Conservation (phyloP, 2,113 vertebrate species). For the Merops nubicus region DNA sequence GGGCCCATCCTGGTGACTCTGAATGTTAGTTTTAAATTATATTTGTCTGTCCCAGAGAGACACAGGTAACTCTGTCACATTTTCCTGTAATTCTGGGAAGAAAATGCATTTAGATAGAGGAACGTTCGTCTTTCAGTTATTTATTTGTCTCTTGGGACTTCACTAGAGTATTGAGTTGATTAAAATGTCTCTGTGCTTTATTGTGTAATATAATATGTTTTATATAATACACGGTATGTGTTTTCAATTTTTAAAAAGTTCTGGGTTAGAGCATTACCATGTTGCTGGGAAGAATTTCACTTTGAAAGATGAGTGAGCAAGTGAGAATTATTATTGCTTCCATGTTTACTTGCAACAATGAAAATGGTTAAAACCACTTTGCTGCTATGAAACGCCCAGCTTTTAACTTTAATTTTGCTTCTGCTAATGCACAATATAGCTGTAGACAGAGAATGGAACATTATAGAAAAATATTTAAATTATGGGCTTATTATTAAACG, state of each 20-base stretch:
- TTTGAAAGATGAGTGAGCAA: constrained; percentile 54
- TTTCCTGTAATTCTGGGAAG: background rate
- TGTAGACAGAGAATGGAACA: background rate
- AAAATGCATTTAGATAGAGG: background rate
- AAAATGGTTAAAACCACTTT: constrained; percentile 59
- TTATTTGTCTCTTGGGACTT: background rate
- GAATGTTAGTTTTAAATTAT: background rate
- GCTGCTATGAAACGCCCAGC: background rate
- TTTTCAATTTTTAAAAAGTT: constrained; percentile 8
- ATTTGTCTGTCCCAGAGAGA: background rate
- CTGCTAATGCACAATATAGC: background rate
- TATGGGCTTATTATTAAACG: background rate
- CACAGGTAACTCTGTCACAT: background rate
- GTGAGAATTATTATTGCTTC: constrained; percentile 50
- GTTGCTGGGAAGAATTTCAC: constrained; percentile 28
- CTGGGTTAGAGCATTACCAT: background rate
- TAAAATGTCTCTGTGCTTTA: background rate
- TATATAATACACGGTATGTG: background rate
- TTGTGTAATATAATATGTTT: background rate
- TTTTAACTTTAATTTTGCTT: constrained; percentile 22
- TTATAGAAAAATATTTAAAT: background rate
- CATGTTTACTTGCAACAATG: constrained; percentile 54
- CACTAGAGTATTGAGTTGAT: background rate
- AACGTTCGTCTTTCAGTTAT: background rate
- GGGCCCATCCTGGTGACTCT: background rate